Evolutionary conservation across 2,113 vertebrate species (phyloP), one percentile per base, ranked within the genome.

Genomic region (Brachypodius melanocephalos): DNA sequence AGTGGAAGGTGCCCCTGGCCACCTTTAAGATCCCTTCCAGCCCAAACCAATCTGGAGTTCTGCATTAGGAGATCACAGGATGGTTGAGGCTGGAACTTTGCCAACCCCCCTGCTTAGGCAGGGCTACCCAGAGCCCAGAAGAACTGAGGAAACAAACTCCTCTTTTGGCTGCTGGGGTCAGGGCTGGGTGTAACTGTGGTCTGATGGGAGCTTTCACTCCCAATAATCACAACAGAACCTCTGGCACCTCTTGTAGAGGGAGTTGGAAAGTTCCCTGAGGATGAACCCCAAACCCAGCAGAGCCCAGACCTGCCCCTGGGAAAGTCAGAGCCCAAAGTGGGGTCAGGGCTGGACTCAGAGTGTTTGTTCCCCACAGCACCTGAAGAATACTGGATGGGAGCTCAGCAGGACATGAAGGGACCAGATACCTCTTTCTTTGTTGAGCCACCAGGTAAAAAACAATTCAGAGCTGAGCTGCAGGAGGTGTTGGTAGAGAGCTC

Each of bases 391-490:
- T 97, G 96, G 90, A 55, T 95, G 69, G 81, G 95, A 66, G 72
- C 93, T 92, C 90, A 85, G 62, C 94, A 79, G 14, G 79, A 95
- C 8, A 52, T 29, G 31, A 58, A 6, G 32, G 94, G 52, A 68
- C 85, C 93, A 42, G 88, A 82, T 32, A 55, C 94, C 79, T 93
- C 97, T 59, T 94, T 89, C 62, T 55, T 88, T 66, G 94, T 43
- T 18, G 88, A 92, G 74, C 88, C 95, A 54, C 83, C 97, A 98
- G 98, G 98, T 98, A 97, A 68, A 21, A 20, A 38, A 31, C 5
- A 21, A 12, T 19, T 58, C 14, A 9, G 12, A 6, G 9, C 11
- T 51, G 20, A 24, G 12, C 13, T 54, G 26, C 9, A n/a, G 80
- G 61, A 36, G 2, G 21, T 5, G 24, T 31, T 42, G n/a, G 1